phyloP scores from a whole-genome alignment of 1,140 invertebrate species.

The Euwallacea similis region DNA sequence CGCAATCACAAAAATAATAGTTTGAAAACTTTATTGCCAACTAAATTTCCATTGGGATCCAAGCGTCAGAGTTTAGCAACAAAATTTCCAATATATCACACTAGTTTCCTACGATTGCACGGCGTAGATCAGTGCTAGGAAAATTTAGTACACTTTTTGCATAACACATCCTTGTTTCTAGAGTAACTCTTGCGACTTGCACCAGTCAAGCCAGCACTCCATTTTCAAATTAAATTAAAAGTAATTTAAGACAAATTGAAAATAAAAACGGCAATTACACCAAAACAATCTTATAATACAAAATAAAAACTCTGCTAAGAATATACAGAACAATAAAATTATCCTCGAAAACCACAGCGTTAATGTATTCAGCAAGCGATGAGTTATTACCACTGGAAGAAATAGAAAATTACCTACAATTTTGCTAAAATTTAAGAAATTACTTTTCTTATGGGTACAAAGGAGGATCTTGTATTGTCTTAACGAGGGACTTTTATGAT shows the following conservation, averaged over 20 bases:
- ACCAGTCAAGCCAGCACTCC: slow-evolving; percentile 46
- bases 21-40: slow-evolving; percentile 39
- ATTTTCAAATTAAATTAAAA: slow-evolving; percentile 33
- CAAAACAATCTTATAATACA: slow-evolving; percentile 40
- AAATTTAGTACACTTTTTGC: slow-evolving; percentile 9
- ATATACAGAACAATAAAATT: slow-evolving; percentile 16
- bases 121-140: slow-evolving; percentile 28
- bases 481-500: too few relatives aligned
- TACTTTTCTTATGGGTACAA: too few relatives aligned
- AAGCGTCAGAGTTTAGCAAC: slow-evolving; percentile 24
- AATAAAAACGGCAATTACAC: slow-evolving; percentile 34
- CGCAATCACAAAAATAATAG: slow-evolving; percentile 33
- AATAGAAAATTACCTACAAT: too few relatives aligned
- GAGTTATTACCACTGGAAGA: too few relatives aligned
- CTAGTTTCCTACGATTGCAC: slow-evolving; percentile 38
- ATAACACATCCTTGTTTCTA: slow-evolving; percentile 28
- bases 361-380: too few relatives aligned
- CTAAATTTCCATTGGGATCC: slow-evolving; percentile 17
- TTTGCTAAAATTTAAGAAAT: too few relatives aligned
- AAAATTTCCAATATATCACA: slow-evolving; percentile 40
- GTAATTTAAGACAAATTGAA: slow-evolving; percentile 17
- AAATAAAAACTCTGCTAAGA: slow-evolving; percentile 34
- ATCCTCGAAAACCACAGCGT: too few relatives aligned
- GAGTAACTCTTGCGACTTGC: slow-evolving; percentile 44
- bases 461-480: too few relatives aligned